Evolutionary conservation across 2,113 vertebrate genomes (phyloP).

Genomic region (Rhadina sibilatrix): DNA sequence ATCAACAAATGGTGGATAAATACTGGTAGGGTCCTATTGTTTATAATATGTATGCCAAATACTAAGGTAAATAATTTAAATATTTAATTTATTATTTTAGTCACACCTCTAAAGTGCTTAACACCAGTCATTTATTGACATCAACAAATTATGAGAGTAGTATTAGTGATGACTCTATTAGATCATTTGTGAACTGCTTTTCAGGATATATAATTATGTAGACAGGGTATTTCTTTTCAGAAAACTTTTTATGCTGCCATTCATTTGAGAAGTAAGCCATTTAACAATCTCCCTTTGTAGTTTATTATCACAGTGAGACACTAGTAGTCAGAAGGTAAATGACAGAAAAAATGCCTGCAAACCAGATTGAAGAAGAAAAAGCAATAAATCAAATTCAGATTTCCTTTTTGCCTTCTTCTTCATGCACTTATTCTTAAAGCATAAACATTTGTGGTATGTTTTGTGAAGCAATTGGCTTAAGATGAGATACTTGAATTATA

Average conservation of each 20-base stretch:
- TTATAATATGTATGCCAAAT: not conserved
- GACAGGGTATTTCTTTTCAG: not conserved
- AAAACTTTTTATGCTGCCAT: not conserved
- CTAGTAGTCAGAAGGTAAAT: not conserved
- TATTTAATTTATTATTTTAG: not conserved
- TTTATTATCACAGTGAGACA: conserved; percentile 12
- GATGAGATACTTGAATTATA: not conserved
- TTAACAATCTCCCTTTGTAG: conserved; percentile 8
- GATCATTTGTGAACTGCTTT: not conserved
- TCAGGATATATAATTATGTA: not conserved
- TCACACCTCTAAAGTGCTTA: not conserved
- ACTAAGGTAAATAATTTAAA: not conserved
- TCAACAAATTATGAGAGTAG: not conserved
- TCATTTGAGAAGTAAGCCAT: not conserved
- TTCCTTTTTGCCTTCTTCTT: conserved; percentile 1
- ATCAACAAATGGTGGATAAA: not conserved
- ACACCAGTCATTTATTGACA: not conserved
- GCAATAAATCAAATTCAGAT: not conserved
- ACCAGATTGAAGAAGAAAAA: conserved; percentile 7
- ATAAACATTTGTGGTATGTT: conserved; percentile 25
- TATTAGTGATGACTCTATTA: not conserved
- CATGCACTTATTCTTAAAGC: not conserved
- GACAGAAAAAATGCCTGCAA: conserved; percentile 21
- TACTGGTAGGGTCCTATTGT: not conserved
- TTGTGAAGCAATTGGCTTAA: not conserved